Conservation (phyloP, 2,113 vertebrate genomes). For the Triplophysa dalaica region DNA sequence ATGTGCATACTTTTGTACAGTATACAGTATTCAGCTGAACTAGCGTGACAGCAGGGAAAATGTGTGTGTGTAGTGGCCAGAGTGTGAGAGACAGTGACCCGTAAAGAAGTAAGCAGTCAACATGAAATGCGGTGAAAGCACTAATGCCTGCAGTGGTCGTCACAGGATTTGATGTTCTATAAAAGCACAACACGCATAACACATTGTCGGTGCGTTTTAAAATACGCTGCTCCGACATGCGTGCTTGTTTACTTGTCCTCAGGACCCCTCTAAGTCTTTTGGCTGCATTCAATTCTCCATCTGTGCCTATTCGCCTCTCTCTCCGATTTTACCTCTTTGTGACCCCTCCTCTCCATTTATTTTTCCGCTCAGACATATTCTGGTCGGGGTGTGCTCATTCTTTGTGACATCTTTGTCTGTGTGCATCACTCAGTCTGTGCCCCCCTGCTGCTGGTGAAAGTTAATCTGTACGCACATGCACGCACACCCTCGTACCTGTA, state of each 20-base stretch:
- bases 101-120: slow-evolving; percentile 11
- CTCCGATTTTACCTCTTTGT: slow-evolving; percentile 40
- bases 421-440: slow-evolving; percentile 68
- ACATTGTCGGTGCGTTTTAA: not conserved
- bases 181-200: slow-evolving; percentile 14
- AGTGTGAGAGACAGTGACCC: slow-evolving; percentile 24
- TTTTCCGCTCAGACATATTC: slow-evolving; percentile 54
- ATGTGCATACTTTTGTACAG: not conserved
- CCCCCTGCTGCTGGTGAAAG: slow-evolving; percentile 51
- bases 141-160: slow-evolving; percentile 27
- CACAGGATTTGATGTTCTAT: slow-evolving; percentile 7
- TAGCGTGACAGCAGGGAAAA: slow-evolving; percentile 45
- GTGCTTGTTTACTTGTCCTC: slow-evolving; percentile 26
- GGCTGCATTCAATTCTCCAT: not conserved
- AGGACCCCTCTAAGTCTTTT: slow-evolving; percentile 31
- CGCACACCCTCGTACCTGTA: slow-evolving; percentile 55
- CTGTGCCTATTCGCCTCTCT: not conserved
- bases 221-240: not conserved
- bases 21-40: slow-evolving; percentile 14
- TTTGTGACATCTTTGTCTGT: slow-evolving; percentile 70
- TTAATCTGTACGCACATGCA: not conserved
- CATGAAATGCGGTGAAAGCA: slow-evolving; percentile 31
- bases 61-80: slow-evolving; percentile 46
- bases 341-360: slow-evolving; percentile 25
- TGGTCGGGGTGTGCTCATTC: slow-evolving; percentile 66